Evolutionary conservation across 2,797 vertebrate species (phyloP).

Genomic region (Todus mexicanus): DNA sequence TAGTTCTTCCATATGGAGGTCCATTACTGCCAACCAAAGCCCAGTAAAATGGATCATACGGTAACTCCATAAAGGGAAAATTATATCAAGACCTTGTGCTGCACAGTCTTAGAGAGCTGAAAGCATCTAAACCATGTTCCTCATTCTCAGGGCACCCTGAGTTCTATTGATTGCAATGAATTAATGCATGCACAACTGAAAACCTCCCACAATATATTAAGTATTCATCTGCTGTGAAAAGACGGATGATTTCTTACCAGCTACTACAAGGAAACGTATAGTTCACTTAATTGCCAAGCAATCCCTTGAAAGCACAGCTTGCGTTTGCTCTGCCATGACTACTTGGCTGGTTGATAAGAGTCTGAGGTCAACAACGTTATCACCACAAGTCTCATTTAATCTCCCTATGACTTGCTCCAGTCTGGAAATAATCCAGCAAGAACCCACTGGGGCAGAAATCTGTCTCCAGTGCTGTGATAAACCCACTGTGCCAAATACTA

Average conservation of each 20-base stretch:
- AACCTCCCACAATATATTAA: not conserved
- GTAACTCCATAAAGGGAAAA: not conserved
- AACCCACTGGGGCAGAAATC: not conserved
- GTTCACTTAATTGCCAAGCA: slow-evolving; percentile 53
- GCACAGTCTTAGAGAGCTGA: not conserved
- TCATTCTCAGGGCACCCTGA: not conserved
- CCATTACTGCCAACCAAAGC: not conserved
- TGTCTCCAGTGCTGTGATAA: not conserved
- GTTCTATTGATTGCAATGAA: not conserved
- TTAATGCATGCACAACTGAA: not conserved
- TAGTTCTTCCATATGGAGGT: not conserved
- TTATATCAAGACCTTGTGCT: not conserved
- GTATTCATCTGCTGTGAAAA: slow-evolving; percentile 40
- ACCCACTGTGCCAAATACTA: not conserved
- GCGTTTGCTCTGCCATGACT: slow-evolving; percentile 21
- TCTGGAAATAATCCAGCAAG: not conserved
- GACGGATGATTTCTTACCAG: slow-evolving; percentile 30
- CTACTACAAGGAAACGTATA: slow-evolving; percentile 2
- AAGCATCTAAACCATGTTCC: not conserved
- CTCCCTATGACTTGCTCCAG: not conserved
- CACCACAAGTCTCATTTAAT: slow-evolving; percentile 6
- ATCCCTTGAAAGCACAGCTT: slow-evolving; percentile 36
- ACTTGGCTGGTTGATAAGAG: slow-evolving; percentile 21
- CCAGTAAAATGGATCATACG: not conserved
- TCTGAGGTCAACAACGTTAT: not conserved